phyloP scores from a whole-genome alignment of 2,888 invertebrate species.

The Drosophila monieri region DNA sequence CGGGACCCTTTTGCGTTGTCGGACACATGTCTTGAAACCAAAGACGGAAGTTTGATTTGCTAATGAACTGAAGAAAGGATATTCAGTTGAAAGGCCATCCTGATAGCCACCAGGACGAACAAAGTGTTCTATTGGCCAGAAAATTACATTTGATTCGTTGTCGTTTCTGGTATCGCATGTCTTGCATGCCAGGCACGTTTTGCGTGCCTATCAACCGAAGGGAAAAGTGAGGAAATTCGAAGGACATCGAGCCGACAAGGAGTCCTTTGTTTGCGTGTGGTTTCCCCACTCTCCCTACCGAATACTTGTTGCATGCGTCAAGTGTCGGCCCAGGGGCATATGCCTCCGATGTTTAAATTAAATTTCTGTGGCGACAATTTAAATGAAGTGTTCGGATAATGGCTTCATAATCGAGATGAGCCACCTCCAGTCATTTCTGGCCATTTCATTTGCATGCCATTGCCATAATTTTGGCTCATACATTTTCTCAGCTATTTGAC shows the following conservation, averaged over 20 bases:
- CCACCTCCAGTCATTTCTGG: conserved; percentile 17
- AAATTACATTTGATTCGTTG: conserved; percentile 75
- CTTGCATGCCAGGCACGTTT: conserved; percentile 72
- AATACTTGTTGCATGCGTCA: conserved; percentile 64
- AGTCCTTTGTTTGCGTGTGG: conserved; percentile 51
- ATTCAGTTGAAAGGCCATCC: conserved; percentile 46
- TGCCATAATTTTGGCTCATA: conserved; percentile 80
- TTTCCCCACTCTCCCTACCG: conserved; percentile 9
- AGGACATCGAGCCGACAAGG: conserved; percentile 47
- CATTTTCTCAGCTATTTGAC: conserved; percentile 77
- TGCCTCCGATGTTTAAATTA: conserved; percentile 60
- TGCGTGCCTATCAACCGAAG: conserved; percentile 59
- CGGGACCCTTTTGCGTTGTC: conserved; percentile 38
- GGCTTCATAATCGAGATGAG: conserved; percentile 50
- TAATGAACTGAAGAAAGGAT: conserved; percentile 72
- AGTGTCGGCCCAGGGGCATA: conserved; percentile 40
- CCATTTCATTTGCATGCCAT: conserved; percentile 82
- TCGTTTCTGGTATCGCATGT: conserved; percentile 33
- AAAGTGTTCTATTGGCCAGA: conserved; percentile 72
- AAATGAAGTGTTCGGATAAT: conserved; percentile 45
- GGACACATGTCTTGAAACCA: conserved; percentile 55
- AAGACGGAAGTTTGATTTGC: conserved; percentile 80
- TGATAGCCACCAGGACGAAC: conserved; percentile 9
- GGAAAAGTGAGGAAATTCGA: conserved; percentile 24
- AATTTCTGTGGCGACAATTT: conserved; percentile 58